Percentiles rank a stretch among this genome's conserved stretches.
Evolutionary conservation across 2,888 invertebrate genomes (phyloP).

Genomic region (Bhutanitis thaidina): DNA sequence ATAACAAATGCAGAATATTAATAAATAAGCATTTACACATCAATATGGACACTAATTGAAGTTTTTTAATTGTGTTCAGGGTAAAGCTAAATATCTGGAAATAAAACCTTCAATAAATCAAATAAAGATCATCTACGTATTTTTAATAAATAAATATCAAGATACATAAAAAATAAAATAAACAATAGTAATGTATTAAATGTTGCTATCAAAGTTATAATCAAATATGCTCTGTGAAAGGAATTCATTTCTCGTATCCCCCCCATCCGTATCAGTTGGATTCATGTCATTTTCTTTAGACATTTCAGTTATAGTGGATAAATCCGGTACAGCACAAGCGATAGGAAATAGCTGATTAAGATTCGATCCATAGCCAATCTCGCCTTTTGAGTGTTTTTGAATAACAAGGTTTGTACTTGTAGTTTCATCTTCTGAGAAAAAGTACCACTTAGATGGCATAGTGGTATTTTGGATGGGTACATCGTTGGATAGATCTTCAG

Average conservation of each 20-base stretch:
- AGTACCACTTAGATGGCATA: slow-evolving; percentile 47
- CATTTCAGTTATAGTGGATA: slow-evolving; percentile 64
- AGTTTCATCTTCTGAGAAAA: slow-evolving; percentile 62
- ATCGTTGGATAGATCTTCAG: slow-evolving; percentile 60
- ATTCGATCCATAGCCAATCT: slow-evolving; percentile 39
- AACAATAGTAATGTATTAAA: not conserved
- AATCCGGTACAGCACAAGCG: slow-evolving; percentile 56
- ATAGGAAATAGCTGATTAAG: slow-evolving; percentile 59
- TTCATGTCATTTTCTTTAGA: slow-evolving; percentile 52
- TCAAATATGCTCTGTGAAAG: slow-evolving; percentile 28
- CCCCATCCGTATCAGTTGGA: slow-evolving; percentile 33
- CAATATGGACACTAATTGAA: too few relatives aligned
- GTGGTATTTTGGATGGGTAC: slow-evolving; percentile 16
- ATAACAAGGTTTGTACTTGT: slow-evolving; percentile 35
- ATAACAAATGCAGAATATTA: too few relatives aligned
- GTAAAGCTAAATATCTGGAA: too few relatives aligned
- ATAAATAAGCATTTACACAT: too few relatives aligned
- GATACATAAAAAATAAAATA: not conserved
- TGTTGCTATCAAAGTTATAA: slow-evolving; percentile 8
- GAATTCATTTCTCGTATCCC: slow-evolving; percentile 32
- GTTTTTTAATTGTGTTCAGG: too few relatives aligned
- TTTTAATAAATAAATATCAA: slow-evolving; percentile 1
- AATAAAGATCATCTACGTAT: not conserved
- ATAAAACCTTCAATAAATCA: too few relatives aligned
- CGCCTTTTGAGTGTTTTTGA: slow-evolving; percentile 17